Evolutionary conservation across 2,888 invertebrate species (phyloP), one percentile per base, ranked within the genome.

Genomic region (Keiferia lycopersicella): DNA sequence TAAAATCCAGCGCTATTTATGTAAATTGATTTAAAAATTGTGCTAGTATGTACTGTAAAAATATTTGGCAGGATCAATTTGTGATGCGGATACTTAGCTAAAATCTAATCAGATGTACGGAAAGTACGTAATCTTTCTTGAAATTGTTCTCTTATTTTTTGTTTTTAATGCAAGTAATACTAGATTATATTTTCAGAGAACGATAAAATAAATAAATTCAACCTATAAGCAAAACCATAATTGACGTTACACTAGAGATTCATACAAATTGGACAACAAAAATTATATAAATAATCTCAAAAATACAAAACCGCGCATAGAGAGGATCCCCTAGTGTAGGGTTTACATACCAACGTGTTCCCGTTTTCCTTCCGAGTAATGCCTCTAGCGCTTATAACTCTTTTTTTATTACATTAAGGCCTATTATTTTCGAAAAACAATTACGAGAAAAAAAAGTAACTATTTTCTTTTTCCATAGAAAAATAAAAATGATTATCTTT

Each of bases 11-110:
- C n/a, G n/a, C n/a, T n/a, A n/a, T n/a, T n/a, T 6, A 45, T 45
- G n/a, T 16, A 16, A n/a, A 45, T 7, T 45, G 45, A n/a, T 45
- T 16, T 16, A 45, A 11, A 45, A 72, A 73, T 76, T 78, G 76
- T 80, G 79, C 74, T 76, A 69, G 69, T 14, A 12, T 71, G 81
- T 83, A 84, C 74, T 78, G 78, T 80, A 80, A 75, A 4, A 82
- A 83, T 83, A 86, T 86, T 86, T 87, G 87, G 86, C 86, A 86
- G 87, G 81, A 81, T 78, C 80, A 77, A 82, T 82, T 80, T 83
- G 79, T 77, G 73, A n/a, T 45, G 34, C 34, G 74, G 69, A 39
- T 71, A 75, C 62, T 68, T 41, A 41, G 1, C n/a, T 34, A 34
- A 34, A 34, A 34, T 10, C 34, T 34, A 34, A 34, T 34, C 1